Base-by-base conservation (phyloP, 2,797 vertebrate species). In the Serranus cabrilla region DNA sequence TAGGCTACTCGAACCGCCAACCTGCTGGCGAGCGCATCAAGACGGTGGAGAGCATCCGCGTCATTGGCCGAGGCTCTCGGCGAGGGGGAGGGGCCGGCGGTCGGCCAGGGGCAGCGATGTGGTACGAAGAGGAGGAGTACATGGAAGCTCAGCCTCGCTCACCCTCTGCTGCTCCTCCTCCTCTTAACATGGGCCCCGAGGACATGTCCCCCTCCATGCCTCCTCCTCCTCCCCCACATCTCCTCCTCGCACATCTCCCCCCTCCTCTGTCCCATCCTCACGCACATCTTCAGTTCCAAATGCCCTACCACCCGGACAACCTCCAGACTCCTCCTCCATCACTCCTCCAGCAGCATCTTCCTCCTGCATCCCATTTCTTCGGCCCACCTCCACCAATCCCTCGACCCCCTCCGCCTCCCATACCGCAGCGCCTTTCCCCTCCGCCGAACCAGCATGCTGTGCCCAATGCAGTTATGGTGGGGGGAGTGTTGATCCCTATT, bases 1-100 rank as follows among this genome's bases (percentile, higher is more conserved):
- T 98, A 78, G 95, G 96, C 0, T 98, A 97, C 87, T 92, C 94
- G 1, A 96, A 94, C 78, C 87, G 96, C 17, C 94, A 95, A 1
- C 94, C 96, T 71, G 87, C 96, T 0, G 97, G 97, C 16, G 97
- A 99, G 63, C 97, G 97, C 0, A 99, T 99, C 85, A 97, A 98
- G 94, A 99, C 97, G 0, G 97, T 99, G 58, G 98, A 99, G 84
- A 97, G 97, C 87, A 96, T 99, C 71, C 96, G 98, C 0, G 94
- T 97, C 55, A 93, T 97, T 74, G 97, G 96, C 57, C 96, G 96
- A 70, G 96, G 96, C 16, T 94, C 80, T 43, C 86, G 95, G 43
- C 91, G 92, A 65, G 94, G 93, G 9, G 94, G 92, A 55, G 93
- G 92, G 12, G 27, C 73, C 0, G 88, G 90, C 11, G 46, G 82